Conservation (phyloP, 2,113 vertebrate genomes). For the Athene noctua region DNA sequence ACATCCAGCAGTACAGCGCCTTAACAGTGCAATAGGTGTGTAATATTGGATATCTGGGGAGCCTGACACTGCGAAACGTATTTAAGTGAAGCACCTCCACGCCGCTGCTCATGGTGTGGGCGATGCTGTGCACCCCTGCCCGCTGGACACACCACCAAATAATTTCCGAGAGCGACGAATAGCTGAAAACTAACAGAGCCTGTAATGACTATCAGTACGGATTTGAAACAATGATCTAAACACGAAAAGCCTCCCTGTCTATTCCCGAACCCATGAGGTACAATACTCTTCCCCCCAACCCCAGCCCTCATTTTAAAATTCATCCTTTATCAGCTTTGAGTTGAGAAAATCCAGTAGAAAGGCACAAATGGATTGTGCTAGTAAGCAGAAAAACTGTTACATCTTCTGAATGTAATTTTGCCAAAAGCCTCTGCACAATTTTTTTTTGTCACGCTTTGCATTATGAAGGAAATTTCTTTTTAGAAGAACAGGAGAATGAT, state of each 20-base stretch:
- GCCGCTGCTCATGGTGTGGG: rapidly evolving
- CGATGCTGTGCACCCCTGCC: not conserved
- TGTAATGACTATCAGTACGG: rapidly evolving
- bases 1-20: rapidly evolving
- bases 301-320: conserved; percentile 42
- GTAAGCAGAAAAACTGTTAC: conserved; percentile 73
- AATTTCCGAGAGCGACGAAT: rapidly evolving
- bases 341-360: conserved; percentile 61
- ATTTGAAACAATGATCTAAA: not conserved
- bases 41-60: rapidly evolving
- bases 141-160: rapidly evolving
- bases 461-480: conserved; percentile 70
- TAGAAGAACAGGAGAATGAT: conserved; percentile 67
- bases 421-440: conserved; percentile 65
- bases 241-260: not conserved
- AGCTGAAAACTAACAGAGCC: not conserved
- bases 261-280: not conserved
- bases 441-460: conserved; percentile 69
- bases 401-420: conserved; percentile 71
- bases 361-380: conserved; percentile 70
- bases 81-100: rapidly evolving
- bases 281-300: not conserved
- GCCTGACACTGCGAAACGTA: rapidly evolving
- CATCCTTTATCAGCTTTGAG: conserved; percentile 58
- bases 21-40: rapidly evolving